These are phyloP conservation scores for Sarcophaga caerulescens DNA, from an alignment of 2,888 invertebrate genomes.

Conservation along the genomic window DNA sequence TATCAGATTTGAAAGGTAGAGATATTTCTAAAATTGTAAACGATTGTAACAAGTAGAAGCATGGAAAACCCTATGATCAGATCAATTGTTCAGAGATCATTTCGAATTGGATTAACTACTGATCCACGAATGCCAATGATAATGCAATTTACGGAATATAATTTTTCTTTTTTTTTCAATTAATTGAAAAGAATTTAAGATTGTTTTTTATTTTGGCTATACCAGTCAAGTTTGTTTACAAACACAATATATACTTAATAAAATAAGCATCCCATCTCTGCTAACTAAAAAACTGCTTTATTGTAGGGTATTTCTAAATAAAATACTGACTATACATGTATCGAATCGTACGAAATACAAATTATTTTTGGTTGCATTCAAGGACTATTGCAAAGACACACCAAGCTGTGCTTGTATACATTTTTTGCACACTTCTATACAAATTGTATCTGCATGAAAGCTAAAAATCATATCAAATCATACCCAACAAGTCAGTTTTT, in stretches of 20 bases:
- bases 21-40: background rate
- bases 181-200: too few species aligned
- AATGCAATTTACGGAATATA: too few species aligned
- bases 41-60: background rate
- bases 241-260: too few species aligned
- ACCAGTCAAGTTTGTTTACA: too few species aligned
- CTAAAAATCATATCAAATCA: constrained; percentile 69
- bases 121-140: too few species aligned
- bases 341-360: background rate
- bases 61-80: too few species aligned
- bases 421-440: constrained; percentile 42
- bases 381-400: constrained; percentile 43
- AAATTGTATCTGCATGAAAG: constrained; percentile 66
- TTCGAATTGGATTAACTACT: too few species aligned
- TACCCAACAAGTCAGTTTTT: constrained; percentile 67
- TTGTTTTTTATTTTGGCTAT: too few species aligned
- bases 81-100: too few species aligned
- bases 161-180: too few species aligned
- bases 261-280: too few species aligned
- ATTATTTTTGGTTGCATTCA: constrained; percentile 51
- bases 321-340: too few species aligned
- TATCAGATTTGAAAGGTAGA: constrained; percentile 33
- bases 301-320: background rate
- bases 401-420: background rate
- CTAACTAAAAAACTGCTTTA: background rate